Evolutionary conservation across 2,113 vertebrate species (phyloP).

Genomic region (Python bivittatus): DNA sequence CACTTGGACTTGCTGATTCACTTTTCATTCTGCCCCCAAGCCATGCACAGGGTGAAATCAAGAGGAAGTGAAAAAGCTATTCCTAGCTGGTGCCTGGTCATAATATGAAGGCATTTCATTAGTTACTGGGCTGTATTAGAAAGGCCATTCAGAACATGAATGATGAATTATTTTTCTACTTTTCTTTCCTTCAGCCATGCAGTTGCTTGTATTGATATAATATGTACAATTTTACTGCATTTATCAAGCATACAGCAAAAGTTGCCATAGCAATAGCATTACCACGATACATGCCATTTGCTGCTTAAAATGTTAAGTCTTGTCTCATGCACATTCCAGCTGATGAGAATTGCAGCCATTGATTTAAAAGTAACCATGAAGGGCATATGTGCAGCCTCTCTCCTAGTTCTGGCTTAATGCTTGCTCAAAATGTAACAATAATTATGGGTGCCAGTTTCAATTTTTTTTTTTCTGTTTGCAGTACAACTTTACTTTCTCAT

Average conservation of each 20-base stretch:
- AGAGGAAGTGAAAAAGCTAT: not conserved
- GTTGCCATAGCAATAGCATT: constrained; percentile 18
- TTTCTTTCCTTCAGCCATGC: not conserved
- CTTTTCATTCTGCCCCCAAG: not conserved
- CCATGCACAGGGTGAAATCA: not conserved
- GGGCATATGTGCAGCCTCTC: not conserved
- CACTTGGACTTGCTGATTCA: constrained; percentile 10
- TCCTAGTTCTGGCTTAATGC: not conserved
- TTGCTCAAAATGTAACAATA: constrained; percentile 7
- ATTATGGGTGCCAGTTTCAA: fast-evolving
- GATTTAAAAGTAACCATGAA: constrained; percentile 42
- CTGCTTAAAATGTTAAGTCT: constrained; percentile 31
- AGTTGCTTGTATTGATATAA: constrained; percentile 6
- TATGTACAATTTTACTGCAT: not conserved
- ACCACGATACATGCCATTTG: not conserved
- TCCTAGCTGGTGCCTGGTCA: constrained; percentile 7
- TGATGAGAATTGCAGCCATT: constrained; percentile 29
- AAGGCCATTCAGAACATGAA: constrained; percentile 15
- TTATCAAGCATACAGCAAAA: not conserved
- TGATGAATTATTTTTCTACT: constrained; percentile 9
- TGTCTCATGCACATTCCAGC: not conserved
- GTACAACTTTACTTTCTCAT: not conserved
- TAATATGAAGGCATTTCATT: constrained; percentile 36
- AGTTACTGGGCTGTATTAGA: constrained; percentile 15
- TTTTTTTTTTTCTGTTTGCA: not conserved